Percentiles rank a stretch among this genome's conserved stretches.
Conservation (phyloP, 1,140 invertebrate genomes). For the Drosophila pachea region DNA sequence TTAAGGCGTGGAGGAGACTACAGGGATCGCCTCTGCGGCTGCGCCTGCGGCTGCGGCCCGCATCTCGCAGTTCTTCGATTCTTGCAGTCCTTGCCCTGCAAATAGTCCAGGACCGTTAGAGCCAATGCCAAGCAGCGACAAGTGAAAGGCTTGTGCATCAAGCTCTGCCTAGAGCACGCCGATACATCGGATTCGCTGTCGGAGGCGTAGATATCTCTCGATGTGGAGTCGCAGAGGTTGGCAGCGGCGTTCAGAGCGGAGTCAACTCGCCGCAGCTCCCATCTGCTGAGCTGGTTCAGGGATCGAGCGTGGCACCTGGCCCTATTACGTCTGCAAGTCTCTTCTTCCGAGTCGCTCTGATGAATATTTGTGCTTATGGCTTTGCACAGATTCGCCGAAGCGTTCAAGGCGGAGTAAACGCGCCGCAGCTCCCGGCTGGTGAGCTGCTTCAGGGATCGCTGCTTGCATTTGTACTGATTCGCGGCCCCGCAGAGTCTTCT, state of each 20-base stretch:
- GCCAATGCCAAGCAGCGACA: background rate
- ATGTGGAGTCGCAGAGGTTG: background rate
- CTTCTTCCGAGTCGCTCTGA: background rate
- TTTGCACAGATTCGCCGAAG: too few relatives aligned
- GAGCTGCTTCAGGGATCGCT: too few relatives aligned
- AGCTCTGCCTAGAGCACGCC: background rate
- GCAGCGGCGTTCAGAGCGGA: conserved; percentile 30
- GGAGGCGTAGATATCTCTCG: background rate
- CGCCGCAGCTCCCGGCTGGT: too few relatives aligned
- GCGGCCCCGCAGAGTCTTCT: too few relatives aligned
- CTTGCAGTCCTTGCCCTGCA: background rate
- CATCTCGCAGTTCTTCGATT: too few relatives aligned
- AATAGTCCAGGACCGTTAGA: background rate
- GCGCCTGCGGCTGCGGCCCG: too few relatives aligned
- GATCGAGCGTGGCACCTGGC: background rate
- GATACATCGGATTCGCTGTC: too few relatives aligned
- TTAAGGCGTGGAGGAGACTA: too few relatives aligned
- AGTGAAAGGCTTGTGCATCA: background rate
- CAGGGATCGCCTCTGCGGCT: too few relatives aligned
- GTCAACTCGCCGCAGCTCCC: background rate
- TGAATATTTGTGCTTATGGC: background rate
- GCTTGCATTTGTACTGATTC: too few relatives aligned
- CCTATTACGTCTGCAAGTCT: background rate
- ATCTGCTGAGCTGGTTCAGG: background rate
- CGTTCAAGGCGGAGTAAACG: too few relatives aligned